Conservation (phyloP, 2,888 invertebrate species). For the Terebella lapidaria region DNA sequence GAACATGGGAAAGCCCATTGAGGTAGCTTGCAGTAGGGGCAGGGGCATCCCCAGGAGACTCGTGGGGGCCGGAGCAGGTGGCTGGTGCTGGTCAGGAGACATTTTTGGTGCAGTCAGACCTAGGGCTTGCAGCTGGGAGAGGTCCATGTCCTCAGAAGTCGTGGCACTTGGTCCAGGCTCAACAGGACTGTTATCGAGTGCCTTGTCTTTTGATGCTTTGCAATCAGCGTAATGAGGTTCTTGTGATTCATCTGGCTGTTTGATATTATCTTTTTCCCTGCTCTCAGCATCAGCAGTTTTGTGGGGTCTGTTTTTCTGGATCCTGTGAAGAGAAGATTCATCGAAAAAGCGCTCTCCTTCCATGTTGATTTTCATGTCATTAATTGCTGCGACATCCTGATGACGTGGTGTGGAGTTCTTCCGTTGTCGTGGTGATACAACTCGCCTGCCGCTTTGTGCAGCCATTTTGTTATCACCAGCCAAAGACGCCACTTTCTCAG, state of each 20-base stretch:
- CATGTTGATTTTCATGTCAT: not conserved
- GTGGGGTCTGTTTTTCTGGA: no score
- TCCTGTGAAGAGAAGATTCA: no score
- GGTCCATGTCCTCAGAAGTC: not conserved
- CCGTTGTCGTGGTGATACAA: no score
- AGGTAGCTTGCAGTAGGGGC: not conserved
- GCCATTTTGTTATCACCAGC: not conserved
- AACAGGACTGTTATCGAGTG: no score
- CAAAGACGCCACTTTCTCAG: not conserved
- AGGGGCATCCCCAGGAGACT: not conserved
- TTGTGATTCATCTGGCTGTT: not conserved
- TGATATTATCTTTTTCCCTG: not conserved
- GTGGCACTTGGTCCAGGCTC: no score
- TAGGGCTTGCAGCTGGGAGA: not conserved
- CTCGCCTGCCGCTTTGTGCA: no score
- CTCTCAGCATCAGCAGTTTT: no score
- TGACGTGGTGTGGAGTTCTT: not conserved
- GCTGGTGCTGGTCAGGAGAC: not conserved
- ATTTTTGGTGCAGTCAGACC: not conserved
- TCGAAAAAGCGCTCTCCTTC: not conserved
- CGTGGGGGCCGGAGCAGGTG: not conserved
- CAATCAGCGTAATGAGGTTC: not conserved
- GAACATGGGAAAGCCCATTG: not conserved
- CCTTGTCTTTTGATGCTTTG: no score
- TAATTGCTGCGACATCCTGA: not conserved